Base-by-base conservation (phyloP, 2,113 vertebrate genomes). In the Ammodytes marinus region DNA sequence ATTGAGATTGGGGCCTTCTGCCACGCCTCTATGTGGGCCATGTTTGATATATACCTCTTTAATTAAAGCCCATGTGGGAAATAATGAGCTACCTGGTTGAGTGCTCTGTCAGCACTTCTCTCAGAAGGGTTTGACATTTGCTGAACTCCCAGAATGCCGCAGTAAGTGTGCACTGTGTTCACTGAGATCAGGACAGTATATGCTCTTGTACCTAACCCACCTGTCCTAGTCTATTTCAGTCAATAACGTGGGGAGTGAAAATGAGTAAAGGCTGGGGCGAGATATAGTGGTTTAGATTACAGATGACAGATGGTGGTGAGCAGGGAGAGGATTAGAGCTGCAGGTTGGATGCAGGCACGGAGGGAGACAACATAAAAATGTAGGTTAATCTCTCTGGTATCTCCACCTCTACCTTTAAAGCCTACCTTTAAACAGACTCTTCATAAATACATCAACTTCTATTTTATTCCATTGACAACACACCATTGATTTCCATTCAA, bases 91-190 rank as follows among this genome's bases (percentile, higher is more conserved):
- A 84, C 61, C 74, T 75, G 74, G 68, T 68, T 4, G 74, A 71
- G 50, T 81, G 80, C 74, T 79, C 79, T 35, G 71, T 88, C 86
- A 88, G 86, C 84, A 83, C 73, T 84, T 86, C 74, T 82, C 86
- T 81, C 80, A 10, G 43, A 69, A 63, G 89, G 27, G 43, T 75
- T 79, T 93, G 90, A 92, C 90, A 92, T 92, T 92, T 92, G 82
- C 74, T 67, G 69, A 72, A 75, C 73, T 68, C 11, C 64, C 39
- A 67, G 43, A 39, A 15, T 66, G 74, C 66, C 1, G 50, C 63
- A 63, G n/a, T 76, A 74, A 88, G 52, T 61, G 69, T 65, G 58
- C 47, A 8, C 71, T 67, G 53, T 80, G 57, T 79, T 77, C 54
- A 4, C 69, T 47, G 14, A 59, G 49, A 46, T 70, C 60, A 39